A percentile compares a stretch with the other conserved stretches of the same genome.
Conservation (phyloP, 2,797 vertebrate species). For the Micrastur ruficollis region DNA sequence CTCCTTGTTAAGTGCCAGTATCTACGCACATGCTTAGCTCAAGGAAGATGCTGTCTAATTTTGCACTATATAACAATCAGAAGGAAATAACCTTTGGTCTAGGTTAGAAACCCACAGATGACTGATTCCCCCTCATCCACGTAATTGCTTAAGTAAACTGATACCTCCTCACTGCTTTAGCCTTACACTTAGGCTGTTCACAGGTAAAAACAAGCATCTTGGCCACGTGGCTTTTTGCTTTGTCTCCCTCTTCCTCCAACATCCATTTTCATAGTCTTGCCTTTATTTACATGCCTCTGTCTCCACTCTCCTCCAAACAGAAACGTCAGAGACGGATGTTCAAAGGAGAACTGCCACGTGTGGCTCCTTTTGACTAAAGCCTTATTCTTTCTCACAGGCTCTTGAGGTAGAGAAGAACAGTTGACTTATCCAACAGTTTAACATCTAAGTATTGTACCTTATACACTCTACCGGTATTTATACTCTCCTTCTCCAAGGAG, state of each 20-base stretch:
- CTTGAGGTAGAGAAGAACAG: not conserved
- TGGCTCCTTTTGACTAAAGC: not conserved
- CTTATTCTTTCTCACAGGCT: not conserved
- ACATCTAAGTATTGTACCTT: not conserved
- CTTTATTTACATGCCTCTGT: not conserved
- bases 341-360: not conserved
- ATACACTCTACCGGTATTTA: not conserved
- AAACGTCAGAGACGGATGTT: not conserved
- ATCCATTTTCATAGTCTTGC: not conserved
- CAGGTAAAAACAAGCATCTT: not conserved
- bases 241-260: not conserved
- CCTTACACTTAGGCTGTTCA: not conserved
- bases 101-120: not conserved
- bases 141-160: not conserved
- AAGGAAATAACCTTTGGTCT: not conserved
- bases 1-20: not conserved
- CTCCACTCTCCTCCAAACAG: not conserved
- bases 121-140: not conserved
- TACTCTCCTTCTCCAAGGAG: not conserved
- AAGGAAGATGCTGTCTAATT: not conserved
- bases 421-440: not conserved
- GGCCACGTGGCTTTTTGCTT: not conserved
- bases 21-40: not conserved
- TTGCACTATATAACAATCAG: not conserved
- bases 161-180: not conserved